phyloP scores from a whole-genome alignment of 2,888 invertebrate species.

The Orthosia gracilis region DNA sequence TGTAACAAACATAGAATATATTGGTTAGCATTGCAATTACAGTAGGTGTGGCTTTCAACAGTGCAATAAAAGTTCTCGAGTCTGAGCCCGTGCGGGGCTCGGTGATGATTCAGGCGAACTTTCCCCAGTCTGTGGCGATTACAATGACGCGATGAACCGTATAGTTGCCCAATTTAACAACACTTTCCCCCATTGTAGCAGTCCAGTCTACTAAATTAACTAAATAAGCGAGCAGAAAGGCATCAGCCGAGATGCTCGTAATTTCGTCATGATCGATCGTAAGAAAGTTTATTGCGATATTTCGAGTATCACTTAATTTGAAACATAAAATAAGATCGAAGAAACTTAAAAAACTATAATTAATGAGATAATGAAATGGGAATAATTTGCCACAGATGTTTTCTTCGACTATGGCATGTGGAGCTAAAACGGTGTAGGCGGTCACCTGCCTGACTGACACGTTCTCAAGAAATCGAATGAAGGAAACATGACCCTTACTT shows the following conservation, averaged over 20 bases:
- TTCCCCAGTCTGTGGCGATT: slow-evolving; percentile 73
- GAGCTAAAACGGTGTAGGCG: slow-evolving; percentile 11
- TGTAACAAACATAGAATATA: slow-evolving; percentile 67
- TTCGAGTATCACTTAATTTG: slow-evolving; percentile 48
- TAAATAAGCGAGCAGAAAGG: slow-evolving; percentile 58
- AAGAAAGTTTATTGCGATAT: slow-evolving; percentile 56
- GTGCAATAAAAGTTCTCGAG: slow-evolving; percentile 51
- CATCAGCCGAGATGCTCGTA: slow-evolving; percentile 28
- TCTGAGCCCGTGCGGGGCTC: slow-evolving; percentile 13
- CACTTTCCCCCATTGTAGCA: slow-evolving; percentile 78
- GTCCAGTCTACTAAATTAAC: slow-evolving; percentile 56
- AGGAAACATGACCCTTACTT: slow-evolving; percentile 27
- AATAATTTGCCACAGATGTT: slow-evolving; percentile 54
- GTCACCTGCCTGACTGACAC: slow-evolving; percentile 60
- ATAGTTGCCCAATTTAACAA: slow-evolving; percentile 74
- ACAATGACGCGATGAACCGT: slow-evolving; percentile 75
- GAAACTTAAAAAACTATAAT: slow-evolving; percentile 33
- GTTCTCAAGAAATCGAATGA: slow-evolving; percentile 30
- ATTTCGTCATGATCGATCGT: slow-evolving; percentile 23
- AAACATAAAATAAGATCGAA: slow-evolving; percentile 26
- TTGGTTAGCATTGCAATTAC: slow-evolving; percentile 53
- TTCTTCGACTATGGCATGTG: slow-evolving; percentile 39
- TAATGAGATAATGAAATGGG: slow-evolving; percentile 43
- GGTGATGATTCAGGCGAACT: slow-evolving; percentile 73
- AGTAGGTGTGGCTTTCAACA: slow-evolving; percentile 36